Percentiles rank a stretch among this genome's conserved stretches.
These are phyloP conservation scores for Pelosia muscerda DNA, from an alignment of 2,888 invertebrate genomes.

Conservation along the genomic window DNA sequence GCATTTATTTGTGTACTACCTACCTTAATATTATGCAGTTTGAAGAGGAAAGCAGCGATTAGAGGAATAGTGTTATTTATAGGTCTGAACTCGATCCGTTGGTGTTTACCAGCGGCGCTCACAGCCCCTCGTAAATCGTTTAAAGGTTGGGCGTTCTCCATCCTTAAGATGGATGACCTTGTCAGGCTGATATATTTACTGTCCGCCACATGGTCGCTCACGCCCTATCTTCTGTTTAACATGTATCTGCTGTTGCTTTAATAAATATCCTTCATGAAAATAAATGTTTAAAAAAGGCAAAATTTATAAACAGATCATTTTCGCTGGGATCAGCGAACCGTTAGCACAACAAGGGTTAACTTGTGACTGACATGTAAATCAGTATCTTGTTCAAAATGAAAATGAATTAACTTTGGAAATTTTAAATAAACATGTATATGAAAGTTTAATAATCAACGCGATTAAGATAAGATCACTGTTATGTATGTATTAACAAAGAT, in stretches of 20 bases:
- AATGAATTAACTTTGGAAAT: background rate
- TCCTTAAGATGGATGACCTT: conserved; percentile 83
- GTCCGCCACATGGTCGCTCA: conserved; percentile 72
- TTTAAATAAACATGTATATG: background rate
- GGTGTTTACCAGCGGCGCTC: conserved; percentile 72
- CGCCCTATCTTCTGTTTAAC: conserved; percentile 67
- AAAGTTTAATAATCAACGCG: background rate
- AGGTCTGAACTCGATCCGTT: conserved; percentile 62
- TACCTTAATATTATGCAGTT: conserved; percentile 61
- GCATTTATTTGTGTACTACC: conserved; percentile 66
- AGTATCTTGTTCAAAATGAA: conserved; percentile 31
- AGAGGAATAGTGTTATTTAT: conserved; percentile 70
- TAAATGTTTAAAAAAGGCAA: conserved; percentile 58
- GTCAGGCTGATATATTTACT: conserved; percentile 83
- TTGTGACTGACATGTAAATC: conserved; percentile 46
- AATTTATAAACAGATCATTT: conserved; percentile 53
- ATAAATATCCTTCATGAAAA: conserved; percentile 67
- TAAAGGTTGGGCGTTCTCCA: conserved; percentile 83
- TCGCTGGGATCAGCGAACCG: conserved; percentile 36
- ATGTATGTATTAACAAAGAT: background rate
- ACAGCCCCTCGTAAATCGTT: conserved; percentile 84
- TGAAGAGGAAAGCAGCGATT: conserved; percentile 49
- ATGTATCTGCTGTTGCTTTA: conserved; percentile 69
- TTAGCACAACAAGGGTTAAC: conserved; percentile 46
- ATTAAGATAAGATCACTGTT: background rate